Base-by-base conservation (phyloP, 1,140 invertebrate genomes). In the Mamestra configurata region DNA sequence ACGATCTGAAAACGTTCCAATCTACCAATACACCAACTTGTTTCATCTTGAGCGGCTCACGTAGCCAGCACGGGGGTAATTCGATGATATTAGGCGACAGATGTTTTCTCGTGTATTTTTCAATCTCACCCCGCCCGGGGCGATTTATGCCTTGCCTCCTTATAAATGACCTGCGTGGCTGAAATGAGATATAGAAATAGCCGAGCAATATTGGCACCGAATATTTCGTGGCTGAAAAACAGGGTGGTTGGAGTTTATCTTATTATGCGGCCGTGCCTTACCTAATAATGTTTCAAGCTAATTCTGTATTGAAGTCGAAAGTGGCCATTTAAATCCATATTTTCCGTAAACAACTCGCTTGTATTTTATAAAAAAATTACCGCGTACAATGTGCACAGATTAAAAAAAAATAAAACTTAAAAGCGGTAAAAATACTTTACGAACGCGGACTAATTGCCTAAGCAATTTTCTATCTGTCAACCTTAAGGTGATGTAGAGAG, bases 71-170 rank as follows among this genome's bases (percentile, higher is more conserved):
- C 68, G 84, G 77, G 57, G 59, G 85, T 86, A 87, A 89, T 88
- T 88, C 88, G 85, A 82, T 86, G 83, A 82, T 91, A 91, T 90
- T 88, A 85, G 83, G 86, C 85, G 84, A 89, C 90, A 92, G 83
- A 86, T 92, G 90, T 88, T 88, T 79, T 75, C 59, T 46, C 64
- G 68, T 86, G 79, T 89, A 87, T 90, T 91, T 91, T 91, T 89
- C 89, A 89, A 89, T 89, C 84, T 87, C 78, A 83, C 82, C 81
- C 75, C 55, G 40, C 24, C 64, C 53, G 22, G 31, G 75, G 59
- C 81, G 79, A 84, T 83, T 82, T 86, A 83, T 77, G 75, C 75
- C 51, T 20, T 24, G 22, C 77, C 79, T 73, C 20, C 57, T 68
- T 76, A 72, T 85, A 82, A 84, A 81, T 82, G 77, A 72, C 55